phyloP scores from a whole-genome alignment of 2,888 invertebrate genomes.

The Polietes domitor region DNA sequence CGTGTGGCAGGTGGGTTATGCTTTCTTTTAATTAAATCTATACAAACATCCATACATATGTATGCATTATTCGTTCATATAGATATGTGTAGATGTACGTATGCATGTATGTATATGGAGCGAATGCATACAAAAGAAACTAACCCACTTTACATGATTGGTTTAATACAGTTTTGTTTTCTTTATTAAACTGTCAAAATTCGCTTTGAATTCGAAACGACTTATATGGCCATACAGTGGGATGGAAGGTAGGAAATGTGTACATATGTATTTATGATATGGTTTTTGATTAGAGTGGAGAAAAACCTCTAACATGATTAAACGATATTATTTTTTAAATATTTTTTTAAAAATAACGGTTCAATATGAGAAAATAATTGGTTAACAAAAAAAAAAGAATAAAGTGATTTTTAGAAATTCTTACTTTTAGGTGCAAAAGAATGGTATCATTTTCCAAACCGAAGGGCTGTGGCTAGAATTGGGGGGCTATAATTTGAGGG shows the following conservation, averaged over 20 bases:
- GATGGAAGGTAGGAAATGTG: not conserved
- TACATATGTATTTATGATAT: too few relatives aligned
- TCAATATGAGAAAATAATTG: too few relatives aligned
- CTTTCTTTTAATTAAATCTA: slow-evolving; percentile 49
- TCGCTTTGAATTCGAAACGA: slow-evolving; percentile 18
- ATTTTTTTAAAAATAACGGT: too few relatives aligned
- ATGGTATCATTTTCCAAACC: too few relatives aligned
- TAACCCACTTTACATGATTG: slow-evolving; percentile 16
- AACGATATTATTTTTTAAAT: too few relatives aligned
- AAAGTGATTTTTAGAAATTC: too few relatives aligned
- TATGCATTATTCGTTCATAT: not conserved
- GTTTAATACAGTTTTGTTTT: not conserved
- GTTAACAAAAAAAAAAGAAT: too few relatives aligned
- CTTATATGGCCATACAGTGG: not conserved
- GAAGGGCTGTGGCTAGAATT: too few relatives aligned
- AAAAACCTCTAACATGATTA: too few relatives aligned
- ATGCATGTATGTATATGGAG: not conserved
- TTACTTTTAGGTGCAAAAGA: too few relatives aligned
- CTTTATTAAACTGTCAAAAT: slow-evolving; percentile 47
- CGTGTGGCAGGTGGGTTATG: slow-evolving; percentile 46
- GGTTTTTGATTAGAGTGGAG: too few relatives aligned
- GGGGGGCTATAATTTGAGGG: too few relatives aligned
- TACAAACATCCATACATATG: not conserved
- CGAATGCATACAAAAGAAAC: not conserved
- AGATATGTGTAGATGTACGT: not conserved